These are phyloP conservation scores for Luperina nickerlii DNA, from an alignment of 2,888 invertebrate genomes.

Conservation along the genomic window DNA sequence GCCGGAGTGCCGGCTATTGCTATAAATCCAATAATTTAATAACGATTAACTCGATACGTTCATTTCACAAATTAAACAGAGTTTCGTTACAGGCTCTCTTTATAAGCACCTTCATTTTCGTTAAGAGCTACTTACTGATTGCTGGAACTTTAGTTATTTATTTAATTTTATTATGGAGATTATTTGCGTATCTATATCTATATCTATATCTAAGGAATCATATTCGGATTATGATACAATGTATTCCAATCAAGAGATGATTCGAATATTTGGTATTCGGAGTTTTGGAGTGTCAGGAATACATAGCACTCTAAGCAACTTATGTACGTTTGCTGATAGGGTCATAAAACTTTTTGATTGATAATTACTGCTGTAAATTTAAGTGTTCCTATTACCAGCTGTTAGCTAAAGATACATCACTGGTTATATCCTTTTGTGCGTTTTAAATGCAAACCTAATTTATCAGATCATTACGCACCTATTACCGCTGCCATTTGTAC, in stretches of 20 bases:
- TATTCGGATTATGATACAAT: neutral
- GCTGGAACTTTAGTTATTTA: conserved; percentile 14
- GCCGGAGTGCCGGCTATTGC: conserved; percentile 54
- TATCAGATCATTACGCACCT: conserved; percentile 81
- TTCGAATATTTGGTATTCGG: neutral
- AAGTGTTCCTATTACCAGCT: neutral
- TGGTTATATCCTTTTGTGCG: conserved; percentile 42
- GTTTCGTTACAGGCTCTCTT: conserved; percentile 79
- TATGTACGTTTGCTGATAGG: neutral
- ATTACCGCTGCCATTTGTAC: conserved; percentile 82
- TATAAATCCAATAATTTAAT: conserved; percentile 77
- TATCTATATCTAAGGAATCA: neutral
- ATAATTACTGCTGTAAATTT: neutral
- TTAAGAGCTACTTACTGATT: conserved; percentile 58
- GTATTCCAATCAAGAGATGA: neutral
- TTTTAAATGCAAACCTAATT: conserved; percentile 22
- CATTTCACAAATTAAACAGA: conserved; percentile 83
- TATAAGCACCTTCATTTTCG: conserved; percentile 88
- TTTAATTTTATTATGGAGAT: neutral
- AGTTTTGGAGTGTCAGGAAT: neutral
- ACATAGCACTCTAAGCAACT: neutral
- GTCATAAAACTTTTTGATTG: neutral
- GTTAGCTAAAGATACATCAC: neutral
- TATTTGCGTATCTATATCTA: neutral
- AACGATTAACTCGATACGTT: conserved; percentile 79